Evolutionary conservation across 2,888 invertebrate genomes (phyloP).

Genomic region (Phaonia tiefii): DNA sequence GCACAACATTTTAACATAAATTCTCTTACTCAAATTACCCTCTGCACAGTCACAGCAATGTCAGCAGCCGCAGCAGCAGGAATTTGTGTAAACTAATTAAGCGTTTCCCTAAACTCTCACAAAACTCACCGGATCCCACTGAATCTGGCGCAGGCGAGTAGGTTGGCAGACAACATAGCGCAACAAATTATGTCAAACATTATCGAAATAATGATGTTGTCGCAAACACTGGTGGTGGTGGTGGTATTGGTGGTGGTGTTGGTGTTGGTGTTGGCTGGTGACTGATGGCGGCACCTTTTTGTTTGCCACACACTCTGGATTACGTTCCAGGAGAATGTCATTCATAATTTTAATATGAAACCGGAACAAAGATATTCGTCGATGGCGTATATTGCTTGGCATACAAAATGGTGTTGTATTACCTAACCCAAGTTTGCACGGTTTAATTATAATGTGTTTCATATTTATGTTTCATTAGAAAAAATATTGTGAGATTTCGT

Average conservation of each 20-base stretch:
- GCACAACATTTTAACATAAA: conserved; percentile 63
- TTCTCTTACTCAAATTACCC: conserved; percentile 63
- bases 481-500: background rate
- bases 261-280: conserved; percentile 1
- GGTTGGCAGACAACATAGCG: no score
- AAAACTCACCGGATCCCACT: background rate
- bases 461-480: background rate
- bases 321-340: conserved; percentile 18
- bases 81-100: conserved; percentile 62
- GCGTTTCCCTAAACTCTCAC: conserved; percentile 42
- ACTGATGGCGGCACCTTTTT: conserved; percentile 26
- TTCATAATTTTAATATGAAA: conserved; percentile 55
- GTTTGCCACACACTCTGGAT: conserved; percentile 15
- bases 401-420: conserved; percentile 49
- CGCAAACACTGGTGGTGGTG: background rate
- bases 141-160: background rate
- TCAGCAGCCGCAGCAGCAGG: conserved; percentile 18
- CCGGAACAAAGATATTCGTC: conserved; percentile 30
- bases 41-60: background rate
- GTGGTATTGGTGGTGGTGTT: background rate
- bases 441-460: conserved; percentile 50
- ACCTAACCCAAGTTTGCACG: conserved; percentile 51
- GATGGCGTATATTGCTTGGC: background rate
- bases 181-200: conserved; percentile 63
- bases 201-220: conserved; percentile 51